These are phyloP conservation scores for Drosophila incognita DNA, from an alignment of 2,888 invertebrate species.

Conservation along the genomic window DNA sequence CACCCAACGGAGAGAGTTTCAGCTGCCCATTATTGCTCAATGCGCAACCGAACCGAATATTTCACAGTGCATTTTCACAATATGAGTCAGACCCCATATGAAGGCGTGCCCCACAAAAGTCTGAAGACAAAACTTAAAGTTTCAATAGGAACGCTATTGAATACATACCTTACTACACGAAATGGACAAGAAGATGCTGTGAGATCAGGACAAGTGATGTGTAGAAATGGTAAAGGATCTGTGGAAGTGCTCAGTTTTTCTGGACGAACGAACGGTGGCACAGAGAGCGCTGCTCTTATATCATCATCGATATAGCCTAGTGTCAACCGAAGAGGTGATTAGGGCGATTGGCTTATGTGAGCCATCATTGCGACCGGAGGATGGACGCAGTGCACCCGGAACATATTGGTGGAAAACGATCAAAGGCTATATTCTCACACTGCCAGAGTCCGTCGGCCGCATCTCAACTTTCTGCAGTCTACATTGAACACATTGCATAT, in stretches of 20 bases:
- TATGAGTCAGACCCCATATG: not conserved
- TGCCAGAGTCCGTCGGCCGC: not conserved
- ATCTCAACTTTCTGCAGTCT: not conserved
- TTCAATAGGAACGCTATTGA: too few relatives aligned
- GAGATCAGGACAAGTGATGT: too few relatives aligned
- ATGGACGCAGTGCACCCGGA: not conserved
- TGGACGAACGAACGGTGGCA: too few relatives aligned
- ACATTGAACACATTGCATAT: too few relatives aligned
- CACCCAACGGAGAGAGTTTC: too few relatives aligned
- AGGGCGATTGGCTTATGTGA: not conserved
- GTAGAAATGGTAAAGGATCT: too few relatives aligned
- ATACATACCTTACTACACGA: too few relatives aligned
- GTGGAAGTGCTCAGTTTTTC: too few relatives aligned
- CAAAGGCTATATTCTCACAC: not conserved
- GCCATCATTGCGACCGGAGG: not conserved
- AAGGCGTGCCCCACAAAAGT: too few relatives aligned
- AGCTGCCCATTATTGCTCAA: too few relatives aligned
- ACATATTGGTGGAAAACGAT: not conserved
- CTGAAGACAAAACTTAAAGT: too few relatives aligned
- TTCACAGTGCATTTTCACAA: not conserved
- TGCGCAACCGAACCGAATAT: not conserved
- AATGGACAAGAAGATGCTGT: too few relatives aligned
- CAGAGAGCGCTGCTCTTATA: not conserved
- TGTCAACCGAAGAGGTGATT: not conserved
- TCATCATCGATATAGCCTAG: not conserved